Conservation (phyloP, 2,113 vertebrate species). For the Siniperca chuatsi region DNA sequence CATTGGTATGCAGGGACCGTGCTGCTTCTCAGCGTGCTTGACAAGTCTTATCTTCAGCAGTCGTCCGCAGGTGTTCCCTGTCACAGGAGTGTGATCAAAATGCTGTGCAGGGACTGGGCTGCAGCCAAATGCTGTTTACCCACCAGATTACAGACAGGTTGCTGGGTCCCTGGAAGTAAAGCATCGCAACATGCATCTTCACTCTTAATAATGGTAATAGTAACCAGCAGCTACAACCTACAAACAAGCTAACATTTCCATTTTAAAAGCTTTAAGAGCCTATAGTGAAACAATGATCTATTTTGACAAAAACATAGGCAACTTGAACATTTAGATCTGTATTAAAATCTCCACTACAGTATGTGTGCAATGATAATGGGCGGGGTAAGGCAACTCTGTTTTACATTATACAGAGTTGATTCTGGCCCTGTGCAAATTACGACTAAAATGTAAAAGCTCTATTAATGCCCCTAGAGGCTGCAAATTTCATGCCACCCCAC, state of each 20-base stretch:
- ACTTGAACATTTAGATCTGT: neutral
- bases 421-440: neutral
- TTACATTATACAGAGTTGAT: neutral
- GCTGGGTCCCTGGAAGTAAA: slow-evolving; percentile 21
- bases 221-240: slow-evolving; percentile 3
- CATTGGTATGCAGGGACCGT: slow-evolving; percentile 67
- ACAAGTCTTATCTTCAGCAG: slow-evolving; percentile 78
- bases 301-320: neutral
- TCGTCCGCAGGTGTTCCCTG: slow-evolving; percentile 79
- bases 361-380: neutral
- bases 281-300: neutral
- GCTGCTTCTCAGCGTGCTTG: slow-evolving; percentile 51
- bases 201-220: slow-evolving; percentile 18
- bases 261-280: neutral
- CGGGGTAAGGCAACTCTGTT: neutral
- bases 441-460: too few relatives aligned
- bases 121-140: slow-evolving; percentile 70
- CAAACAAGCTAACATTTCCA: slow-evolving; percentile 13
- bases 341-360: neutral
- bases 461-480: neutral
- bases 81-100: slow-evolving; percentile 75
- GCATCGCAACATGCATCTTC: slow-evolving; percentile 23
- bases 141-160: slow-evolving; percentile 65
- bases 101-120: slow-evolving; percentile 51
- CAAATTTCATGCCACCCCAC: neutral